These are phyloP conservation scores for Tetanocera ferruginea DNA, from an alignment of 2,888 invertebrate species.

Conservation along the genomic window DNA sequence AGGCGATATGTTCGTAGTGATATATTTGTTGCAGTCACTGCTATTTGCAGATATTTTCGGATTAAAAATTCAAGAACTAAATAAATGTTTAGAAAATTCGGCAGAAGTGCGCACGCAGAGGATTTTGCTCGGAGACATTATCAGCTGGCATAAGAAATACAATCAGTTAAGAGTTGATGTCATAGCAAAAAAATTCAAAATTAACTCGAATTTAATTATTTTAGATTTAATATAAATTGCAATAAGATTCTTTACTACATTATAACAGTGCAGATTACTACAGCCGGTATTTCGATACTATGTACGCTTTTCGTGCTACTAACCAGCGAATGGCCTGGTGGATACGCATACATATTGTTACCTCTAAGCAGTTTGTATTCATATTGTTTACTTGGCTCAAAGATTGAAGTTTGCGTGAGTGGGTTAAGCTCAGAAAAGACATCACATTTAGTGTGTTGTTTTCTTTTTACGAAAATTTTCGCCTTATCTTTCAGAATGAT, in stretches of 20 bases:
- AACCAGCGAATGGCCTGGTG: conserved; percentile 22
- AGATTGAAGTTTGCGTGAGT: conserved; percentile 23
- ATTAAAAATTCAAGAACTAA: conserved; percentile 9
- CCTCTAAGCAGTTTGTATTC: neutral
- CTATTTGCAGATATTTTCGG: conserved; percentile 27
- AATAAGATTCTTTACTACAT: conserved; percentile 47
- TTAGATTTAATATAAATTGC: conserved; percentile 49
- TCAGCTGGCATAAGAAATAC: conserved; percentile 27
- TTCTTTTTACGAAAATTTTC: no score
- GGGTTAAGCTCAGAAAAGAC: conserved; percentile 50
- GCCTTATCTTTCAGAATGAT: conserved; percentile 46
- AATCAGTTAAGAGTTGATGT: neutral
- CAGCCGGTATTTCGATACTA: conserved; percentile 20
- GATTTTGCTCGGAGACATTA: neutral
- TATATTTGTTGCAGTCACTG: neutral
- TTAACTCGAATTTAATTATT: neutral
- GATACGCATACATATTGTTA: conserved; percentile 2
- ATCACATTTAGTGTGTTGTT: conserved; percentile 50
- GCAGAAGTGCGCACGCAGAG: neutral
- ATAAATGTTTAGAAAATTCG: neutral
- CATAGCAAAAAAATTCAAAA: no score
- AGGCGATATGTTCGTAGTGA: conserved; percentile 38
- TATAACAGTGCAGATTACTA: conserved; percentile 26
- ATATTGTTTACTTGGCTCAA: conserved; percentile 23
- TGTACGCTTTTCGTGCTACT: conserved; percentile 14